Conservation (phyloP, 2,797 vertebrate species). For the Pipistrellus pygmaeus region DNA sequence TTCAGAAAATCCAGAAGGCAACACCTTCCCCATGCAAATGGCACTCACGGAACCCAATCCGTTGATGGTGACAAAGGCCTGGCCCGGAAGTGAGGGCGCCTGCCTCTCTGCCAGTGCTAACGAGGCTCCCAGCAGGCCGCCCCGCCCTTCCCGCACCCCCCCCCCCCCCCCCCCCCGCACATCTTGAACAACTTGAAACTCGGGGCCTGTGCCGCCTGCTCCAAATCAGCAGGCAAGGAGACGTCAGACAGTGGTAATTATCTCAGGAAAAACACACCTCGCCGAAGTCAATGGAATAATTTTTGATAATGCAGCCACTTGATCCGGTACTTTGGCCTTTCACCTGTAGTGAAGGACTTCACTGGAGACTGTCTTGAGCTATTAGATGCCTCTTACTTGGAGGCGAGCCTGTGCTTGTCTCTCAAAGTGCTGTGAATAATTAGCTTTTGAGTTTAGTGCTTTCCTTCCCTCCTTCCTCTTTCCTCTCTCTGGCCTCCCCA, state of each 20-base stretch:
- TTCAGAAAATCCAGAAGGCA: background rate
- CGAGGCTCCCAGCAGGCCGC: background rate
- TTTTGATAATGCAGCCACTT: constrained; percentile 84
- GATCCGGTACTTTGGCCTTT: constrained; percentile 85
- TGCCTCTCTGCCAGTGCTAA: background rate
- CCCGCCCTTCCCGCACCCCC: background rate
- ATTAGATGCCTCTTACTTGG: constrained; percentile 75
- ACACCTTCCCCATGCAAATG: background rate
- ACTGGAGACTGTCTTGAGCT: constrained; percentile 78
- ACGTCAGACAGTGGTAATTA: constrained; percentile 77
- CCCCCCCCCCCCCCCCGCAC: background rate
- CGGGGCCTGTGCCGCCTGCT: background rate
- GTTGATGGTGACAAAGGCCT: background rate
- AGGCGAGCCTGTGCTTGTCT: constrained; percentile 69
- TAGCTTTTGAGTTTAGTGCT: constrained; percentile 69
- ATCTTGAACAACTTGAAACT: constrained; percentile 59
- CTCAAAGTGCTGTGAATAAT: constrained; percentile 78
- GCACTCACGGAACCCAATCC: background rate
- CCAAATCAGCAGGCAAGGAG: constrained; percentile 81
- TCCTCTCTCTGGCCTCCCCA: background rate
- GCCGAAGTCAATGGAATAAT: constrained; percentile 86
- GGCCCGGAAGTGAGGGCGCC: background rate
- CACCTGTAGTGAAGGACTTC: constrained; percentile 81
- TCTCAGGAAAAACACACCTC: constrained; percentile 74
- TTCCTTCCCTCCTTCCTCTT: background rate